phyloP scores from a whole-genome alignment of 2,797 vertebrate genomes.

The Hyperoplus lanceolatus region DNA sequence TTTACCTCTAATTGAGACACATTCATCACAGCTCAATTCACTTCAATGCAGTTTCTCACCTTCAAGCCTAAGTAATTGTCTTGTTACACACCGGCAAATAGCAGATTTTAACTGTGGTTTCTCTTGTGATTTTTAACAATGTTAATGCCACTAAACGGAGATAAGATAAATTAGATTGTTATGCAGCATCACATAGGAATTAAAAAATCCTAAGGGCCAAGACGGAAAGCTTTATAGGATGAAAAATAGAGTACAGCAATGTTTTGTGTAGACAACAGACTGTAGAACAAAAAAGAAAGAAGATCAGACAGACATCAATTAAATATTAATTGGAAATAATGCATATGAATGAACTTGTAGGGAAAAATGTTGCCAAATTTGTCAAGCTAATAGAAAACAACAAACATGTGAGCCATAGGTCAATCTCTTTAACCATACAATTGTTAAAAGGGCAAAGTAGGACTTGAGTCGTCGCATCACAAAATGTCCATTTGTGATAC shows the following conservation, averaged over 20 bases:
- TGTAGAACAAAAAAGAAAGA: constrained; percentile 1
- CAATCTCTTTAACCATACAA: constrained; percentile 7
- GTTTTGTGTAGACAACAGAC: constrained; percentile 6
- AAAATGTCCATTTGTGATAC: constrained; percentile 19
- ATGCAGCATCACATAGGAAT: constrained; percentile 23
- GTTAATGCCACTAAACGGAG: background rate
- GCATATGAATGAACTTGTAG: background rate
- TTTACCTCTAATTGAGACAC: constrained; percentile 19
- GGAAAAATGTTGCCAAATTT: background rate
- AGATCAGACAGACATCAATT: background rate
- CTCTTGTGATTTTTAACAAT: constrained; percentile 16
- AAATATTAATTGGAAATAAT: constrained; percentile 22
- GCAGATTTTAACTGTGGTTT: constrained; percentile 3
- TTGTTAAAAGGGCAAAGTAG: background rate
- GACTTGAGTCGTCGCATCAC: background rate
- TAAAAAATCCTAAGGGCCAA: constrained; percentile 20
- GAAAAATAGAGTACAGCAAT: constrained; percentile 18
- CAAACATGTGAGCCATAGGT: background rate
- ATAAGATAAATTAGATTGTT: constrained; percentile 13
- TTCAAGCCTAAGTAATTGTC: constrained; percentile 23
- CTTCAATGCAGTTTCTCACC: constrained; percentile 33
- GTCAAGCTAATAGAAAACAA: constrained; percentile 6
- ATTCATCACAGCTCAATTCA: constrained; percentile 38
- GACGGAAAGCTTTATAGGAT: constrained; percentile 19
- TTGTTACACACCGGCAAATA: constrained; percentile 9